These are phyloP conservation scores for Delichon dasypus DNA, from an alignment of 2,797 vertebrate genomes.

Conservation along the genomic window DNA sequence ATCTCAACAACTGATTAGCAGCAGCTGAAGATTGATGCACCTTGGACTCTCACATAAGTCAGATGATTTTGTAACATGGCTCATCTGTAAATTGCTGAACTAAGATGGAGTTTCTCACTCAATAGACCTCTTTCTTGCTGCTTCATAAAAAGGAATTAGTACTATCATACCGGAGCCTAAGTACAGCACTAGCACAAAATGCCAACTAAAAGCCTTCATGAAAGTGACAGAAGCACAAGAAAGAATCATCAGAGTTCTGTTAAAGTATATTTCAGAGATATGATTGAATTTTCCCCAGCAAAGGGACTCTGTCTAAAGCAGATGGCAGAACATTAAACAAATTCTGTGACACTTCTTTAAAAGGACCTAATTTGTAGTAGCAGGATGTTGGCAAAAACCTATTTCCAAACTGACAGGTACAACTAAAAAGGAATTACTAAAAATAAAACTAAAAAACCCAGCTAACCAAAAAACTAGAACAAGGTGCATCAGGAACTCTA, in stretches of 20 bases:
- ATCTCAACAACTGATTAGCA: fast-evolving
- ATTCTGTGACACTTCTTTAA: neutral
- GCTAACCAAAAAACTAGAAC: neutral
- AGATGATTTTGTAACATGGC: neutral
- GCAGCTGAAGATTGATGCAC: neutral
- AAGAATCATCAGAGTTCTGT: neutral
- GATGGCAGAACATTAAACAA: neutral
- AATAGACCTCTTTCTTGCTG: neutral
- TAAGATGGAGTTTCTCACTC: neutral
- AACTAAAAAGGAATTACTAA: neutral
- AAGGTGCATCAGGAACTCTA: neutral
- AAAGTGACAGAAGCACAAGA: neutral
- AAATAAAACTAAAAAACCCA: neutral
- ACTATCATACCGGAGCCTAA: neutral
- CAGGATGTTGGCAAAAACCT: neutral
- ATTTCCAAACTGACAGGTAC: neutral
- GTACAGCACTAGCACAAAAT: neutral
- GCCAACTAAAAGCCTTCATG: neutral
- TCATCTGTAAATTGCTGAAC: neutral
- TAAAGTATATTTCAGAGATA: neutral
- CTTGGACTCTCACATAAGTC: neutral
- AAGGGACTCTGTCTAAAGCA: neutral
- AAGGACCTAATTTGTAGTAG: neutral
- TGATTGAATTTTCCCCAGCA: neutral
- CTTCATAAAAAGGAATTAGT: neutral